These are phyloP conservation scores for Steinernema scapterisci DNA, from an alignment of 2,888 invertebrate species.

Conservation along the genomic window DNA sequence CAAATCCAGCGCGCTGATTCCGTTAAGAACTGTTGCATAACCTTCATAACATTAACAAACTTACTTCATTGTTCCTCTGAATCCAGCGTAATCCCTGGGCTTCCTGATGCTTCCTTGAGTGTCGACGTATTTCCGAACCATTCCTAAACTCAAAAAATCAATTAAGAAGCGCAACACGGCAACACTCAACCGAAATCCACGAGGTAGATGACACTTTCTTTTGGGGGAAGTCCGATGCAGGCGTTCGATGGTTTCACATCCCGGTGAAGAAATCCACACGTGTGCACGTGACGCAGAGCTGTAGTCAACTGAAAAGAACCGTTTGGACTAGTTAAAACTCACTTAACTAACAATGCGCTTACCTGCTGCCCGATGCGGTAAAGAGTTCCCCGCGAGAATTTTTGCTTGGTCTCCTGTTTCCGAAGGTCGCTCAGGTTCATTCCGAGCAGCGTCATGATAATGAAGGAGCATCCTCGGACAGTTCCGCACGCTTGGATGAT, in stretches of 20 bases:
- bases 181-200: slow-evolving; percentile 68
- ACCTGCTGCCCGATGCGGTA: slow-evolving; percentile 37
- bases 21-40: too few species aligned
- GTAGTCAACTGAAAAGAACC: slow-evolving; percentile 33
- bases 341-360: too few species aligned
- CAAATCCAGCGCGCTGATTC: too few species aligned
- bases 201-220: slow-evolving; percentile 26
- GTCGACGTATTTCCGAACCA: slow-evolving; percentile 37
- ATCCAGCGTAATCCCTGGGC: slow-evolving; percentile 36
- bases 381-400: slow-evolving; percentile 18
- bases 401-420: slow-evolving; percentile 31
- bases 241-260: slow-evolving; percentile 43
- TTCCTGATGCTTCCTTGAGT: slow-evolving; percentile 32
- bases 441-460: slow-evolving; percentile 40
- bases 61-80: slow-evolving; percentile 39
- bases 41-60: too few species aligned
- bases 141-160: slow-evolving; percentile 28
- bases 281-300: slow-evolving; percentile 37
- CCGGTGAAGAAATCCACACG: slow-evolving; percentile 39
- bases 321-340: too few species aligned
- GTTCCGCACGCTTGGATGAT: slow-evolving; percentile 31
- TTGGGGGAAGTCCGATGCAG: slow-evolving; percentile 33
- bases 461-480: slow-evolving; percentile 35
- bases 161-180: background rate
- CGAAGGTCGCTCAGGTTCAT: slow-evolving; percentile 39